A percentile compares a stretch with the other conserved stretches of the same genome.
Conservation (phyloP, 2,113 vertebrate genomes). For the Pseudolaguvia tuberculata region DNA sequence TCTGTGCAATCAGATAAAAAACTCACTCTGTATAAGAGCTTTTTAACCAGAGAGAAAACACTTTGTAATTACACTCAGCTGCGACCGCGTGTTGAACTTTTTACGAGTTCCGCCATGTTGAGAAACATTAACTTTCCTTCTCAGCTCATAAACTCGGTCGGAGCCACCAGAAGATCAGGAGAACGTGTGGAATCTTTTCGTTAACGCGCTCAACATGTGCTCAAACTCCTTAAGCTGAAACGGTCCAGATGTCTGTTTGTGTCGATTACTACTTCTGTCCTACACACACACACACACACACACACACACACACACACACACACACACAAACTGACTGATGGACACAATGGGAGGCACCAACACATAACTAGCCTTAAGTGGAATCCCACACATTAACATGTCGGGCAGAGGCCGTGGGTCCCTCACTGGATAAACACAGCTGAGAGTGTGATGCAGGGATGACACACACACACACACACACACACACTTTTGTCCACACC, state of each 20-base stretch:
- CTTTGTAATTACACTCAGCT: neutral
- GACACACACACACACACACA: constrained; percentile 23
- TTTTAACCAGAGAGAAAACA: neutral
- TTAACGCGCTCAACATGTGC: neutral
- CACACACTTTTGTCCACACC: constrained; percentile 32
- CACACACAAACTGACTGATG: constrained; percentile 34
- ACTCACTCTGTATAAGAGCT: neutral
- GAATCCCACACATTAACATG: constrained; percentile 55
- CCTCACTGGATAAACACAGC: constrained; percentile 57
- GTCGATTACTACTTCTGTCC: constrained; percentile 9
- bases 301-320: constrained; percentile 3
- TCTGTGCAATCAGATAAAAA: neutral
- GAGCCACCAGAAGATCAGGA: neutral
- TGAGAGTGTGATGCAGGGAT: constrained; percentile 41
- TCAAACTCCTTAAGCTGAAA: neutral
- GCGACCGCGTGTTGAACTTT: constrained; percentile 2
- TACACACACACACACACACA: neutral
- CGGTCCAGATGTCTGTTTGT: constrained; percentile 9
- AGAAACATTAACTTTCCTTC: neutral
- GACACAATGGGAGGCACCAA: constrained; percentile 45
- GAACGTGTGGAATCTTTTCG: neutral
- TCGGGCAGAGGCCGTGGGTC: constrained; percentile 56
- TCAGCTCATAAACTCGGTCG: constrained; percentile 7
- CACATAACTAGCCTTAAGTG: constrained; percentile 48
- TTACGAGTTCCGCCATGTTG: neutral